These are phyloP conservation scores for Carcharodon carcharias DNA, from an alignment of 2,797 vertebrate genomes.

Conservation along the genomic window DNA sequence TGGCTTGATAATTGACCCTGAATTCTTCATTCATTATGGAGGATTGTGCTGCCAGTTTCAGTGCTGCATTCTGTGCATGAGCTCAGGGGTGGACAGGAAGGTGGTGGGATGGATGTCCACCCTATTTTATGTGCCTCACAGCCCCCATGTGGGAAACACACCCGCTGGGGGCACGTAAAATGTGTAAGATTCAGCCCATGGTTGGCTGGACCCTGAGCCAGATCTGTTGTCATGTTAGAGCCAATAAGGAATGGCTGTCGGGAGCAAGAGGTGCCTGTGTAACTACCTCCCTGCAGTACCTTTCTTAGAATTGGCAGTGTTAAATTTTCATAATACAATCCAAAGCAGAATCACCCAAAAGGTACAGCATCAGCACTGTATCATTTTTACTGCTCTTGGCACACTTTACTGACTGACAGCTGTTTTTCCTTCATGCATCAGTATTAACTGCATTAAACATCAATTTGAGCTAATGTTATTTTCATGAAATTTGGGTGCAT, in stretches of 20 bases:
- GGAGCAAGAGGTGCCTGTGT: not conserved
- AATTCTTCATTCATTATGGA: too few species aligned
- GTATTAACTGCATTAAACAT: not conserved
- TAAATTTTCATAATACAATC: not conserved
- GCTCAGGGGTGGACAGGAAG: too few species aligned
- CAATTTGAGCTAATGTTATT: not conserved
- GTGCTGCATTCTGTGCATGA: too few species aligned
- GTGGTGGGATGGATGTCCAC: too few species aligned
- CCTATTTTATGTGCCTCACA: too few species aligned
- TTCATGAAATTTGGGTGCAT: not conserved
- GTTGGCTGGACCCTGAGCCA: not conserved
- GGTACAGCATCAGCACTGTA: not conserved
- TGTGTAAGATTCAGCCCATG: too few species aligned
- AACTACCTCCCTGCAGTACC: not conserved
- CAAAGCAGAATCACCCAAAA: not conserved
- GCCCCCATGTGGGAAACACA: too few species aligned
- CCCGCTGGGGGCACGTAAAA: too few species aligned
- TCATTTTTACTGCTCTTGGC: not conserved
- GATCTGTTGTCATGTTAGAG: not conserved
- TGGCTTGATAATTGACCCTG: too few species aligned
- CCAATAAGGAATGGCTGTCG: not conserved
- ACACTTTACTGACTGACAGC: not conserved
- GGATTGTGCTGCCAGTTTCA: too few species aligned
- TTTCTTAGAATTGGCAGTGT: not conserved
- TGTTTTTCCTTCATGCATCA: not conserved